phyloP scores from a whole-genome alignment of 2,113 vertebrate species.

The Oreotrochilus melanogaster region DNA sequence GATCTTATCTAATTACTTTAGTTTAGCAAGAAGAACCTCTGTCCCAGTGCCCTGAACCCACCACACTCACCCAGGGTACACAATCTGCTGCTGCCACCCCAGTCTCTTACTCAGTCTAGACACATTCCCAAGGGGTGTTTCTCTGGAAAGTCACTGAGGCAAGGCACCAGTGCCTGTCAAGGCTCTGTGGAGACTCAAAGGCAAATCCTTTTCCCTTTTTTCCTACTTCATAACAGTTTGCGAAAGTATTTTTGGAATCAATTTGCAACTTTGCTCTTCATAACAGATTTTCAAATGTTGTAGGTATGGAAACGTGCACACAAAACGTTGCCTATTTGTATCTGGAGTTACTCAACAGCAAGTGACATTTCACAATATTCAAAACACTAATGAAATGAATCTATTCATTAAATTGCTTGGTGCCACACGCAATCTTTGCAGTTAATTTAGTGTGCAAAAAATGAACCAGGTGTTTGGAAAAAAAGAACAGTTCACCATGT shows the following conservation, averaged over 20 bases:
- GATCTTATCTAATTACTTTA: neutral
- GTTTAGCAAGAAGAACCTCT: conserved; percentile 2
- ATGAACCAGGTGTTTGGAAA: neutral
- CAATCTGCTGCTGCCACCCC: neutral
- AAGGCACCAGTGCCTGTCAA: neutral
- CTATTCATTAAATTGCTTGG: neutral
- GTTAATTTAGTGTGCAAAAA: neutral
- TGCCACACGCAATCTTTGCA: neutral
- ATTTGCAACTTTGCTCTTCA: neutral
- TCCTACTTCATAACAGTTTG: neutral
- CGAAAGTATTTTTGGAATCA: neutral
- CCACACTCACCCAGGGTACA: neutral
- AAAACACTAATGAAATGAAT: neutral
- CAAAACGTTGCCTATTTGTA: neutral
- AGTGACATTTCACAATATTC: neutral
- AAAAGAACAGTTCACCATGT: neutral
- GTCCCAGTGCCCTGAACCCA: neutral
- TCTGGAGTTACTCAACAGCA: neutral
- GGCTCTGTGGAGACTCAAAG: neutral
- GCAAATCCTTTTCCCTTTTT: neutral
- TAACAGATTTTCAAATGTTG: neutral
- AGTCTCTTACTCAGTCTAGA: neutral
- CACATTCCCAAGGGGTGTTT: neutral
- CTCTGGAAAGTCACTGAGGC: neutral
- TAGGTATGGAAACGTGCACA: neutral